Base-by-base conservation (phyloP, 2,888 invertebrate genomes). In the Conus canariensis region DNA sequence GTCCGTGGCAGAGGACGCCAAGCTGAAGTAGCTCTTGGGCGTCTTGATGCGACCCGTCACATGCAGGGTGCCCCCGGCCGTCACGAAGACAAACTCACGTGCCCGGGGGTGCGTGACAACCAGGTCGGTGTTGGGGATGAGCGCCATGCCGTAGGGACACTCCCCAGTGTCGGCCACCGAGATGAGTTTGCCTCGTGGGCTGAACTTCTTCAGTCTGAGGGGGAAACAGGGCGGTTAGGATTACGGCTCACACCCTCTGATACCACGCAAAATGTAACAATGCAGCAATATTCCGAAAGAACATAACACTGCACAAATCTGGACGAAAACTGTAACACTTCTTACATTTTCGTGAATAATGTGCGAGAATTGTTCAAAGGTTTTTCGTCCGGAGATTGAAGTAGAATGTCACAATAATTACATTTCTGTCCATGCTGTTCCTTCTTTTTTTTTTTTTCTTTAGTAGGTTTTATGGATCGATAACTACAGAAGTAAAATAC, bases 161-260 rank as follows among this genome's bases (percentile, higher is more conserved):
- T 91, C 91, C 12, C 91, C 91, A 2, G 90, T 89, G 83, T 91
- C 91, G 14, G 70, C 45, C 58, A 87, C 87, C 9, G 90, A 89
- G 30, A 91, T 90, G 25, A 90, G 89, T 59, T 91, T 91, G 12
- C 91, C 91, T 22, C 91, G 74, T 12, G 89, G 90, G 16, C 80
- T 90, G 70, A 91, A 90, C 86, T 91, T 91, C 86, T 91, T 91
- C 88, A 91, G 86, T 59, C 91, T 90, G 85, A 5, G 7, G 82
- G 45, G 45, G 19, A 80, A 45, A 45, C 45, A 45, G 45, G 45
- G 45, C 45, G 45, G 45, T 45, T 4, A 45, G 25, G 77, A 30
- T 45, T 45, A 45, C 4, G 4, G 45, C 3, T 45, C 45, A 45
- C 45, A 45, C 3, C 45, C 45, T 45, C 45, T 45, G 45, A 45